Evolutionary conservation across 2,888 invertebrate species (phyloP).

Genomic region (Campopleginae sp.): DNA sequence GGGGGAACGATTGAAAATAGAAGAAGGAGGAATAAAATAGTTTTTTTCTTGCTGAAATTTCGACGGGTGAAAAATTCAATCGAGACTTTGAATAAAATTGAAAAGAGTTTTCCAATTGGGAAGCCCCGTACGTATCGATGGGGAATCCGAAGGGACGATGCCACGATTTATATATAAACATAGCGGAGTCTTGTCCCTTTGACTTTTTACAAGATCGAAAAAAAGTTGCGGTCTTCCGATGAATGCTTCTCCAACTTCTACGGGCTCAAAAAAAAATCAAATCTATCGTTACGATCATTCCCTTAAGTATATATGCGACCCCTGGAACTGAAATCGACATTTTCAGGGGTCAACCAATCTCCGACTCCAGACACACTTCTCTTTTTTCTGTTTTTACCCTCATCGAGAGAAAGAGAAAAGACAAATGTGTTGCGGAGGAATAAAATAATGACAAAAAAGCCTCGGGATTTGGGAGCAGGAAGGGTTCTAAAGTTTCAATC

Average conservation of each 20-base stretch:
- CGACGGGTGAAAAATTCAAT: background rate
- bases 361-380: conserved; percentile 9
- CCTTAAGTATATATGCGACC: conserved; percentile 16
- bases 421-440: conserved; percentile 3
- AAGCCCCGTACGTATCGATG: background rate
- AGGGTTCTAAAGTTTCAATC: conserved; percentile 67
- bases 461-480: conserved; percentile 17
- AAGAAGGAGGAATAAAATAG: background rate
- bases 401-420: conserved; percentile 5
- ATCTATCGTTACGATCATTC: conserved; percentile 56
- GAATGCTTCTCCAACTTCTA: conserved; percentile 40
- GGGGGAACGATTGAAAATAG: background rate
- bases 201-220: conserved; percentile 37
- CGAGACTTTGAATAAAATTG: background rate
- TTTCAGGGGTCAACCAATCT: conserved; percentile 51
- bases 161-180: conserved; percentile 8
- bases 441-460: conserved; percentile 47
- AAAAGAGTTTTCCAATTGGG: background rate
- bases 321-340: conserved; percentile 51
- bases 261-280: conserved; percentile 29
- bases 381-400: background rate
- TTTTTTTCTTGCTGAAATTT: background rate
- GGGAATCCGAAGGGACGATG: conserved; percentile 13
- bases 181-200: conserved; percentile 34
- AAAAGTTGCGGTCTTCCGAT: conserved; percentile 42